Evolutionary conservation across 35 echinoderm and acorn worm genomes (phyloP).

Genomic region (Strongylocentrotus purpuratus): DNA sequence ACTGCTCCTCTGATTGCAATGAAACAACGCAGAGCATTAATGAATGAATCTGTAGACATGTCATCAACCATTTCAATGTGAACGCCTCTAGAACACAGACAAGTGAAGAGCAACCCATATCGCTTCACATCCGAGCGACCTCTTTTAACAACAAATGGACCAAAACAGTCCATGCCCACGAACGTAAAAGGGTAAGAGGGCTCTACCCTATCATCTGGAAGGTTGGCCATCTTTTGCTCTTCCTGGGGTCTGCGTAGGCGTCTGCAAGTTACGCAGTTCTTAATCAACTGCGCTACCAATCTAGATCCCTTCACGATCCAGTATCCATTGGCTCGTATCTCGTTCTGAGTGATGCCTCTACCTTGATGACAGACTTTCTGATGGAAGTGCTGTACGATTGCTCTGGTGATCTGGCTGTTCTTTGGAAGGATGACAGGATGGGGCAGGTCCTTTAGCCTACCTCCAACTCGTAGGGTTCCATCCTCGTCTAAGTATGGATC

Average conservation of each 20-base stretch:
- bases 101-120: slow-evolving; percentile 73
- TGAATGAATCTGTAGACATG: slow-evolving; percentile 69
- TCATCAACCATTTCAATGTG: slow-evolving; percentile 68
- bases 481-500: slow-evolving; percentile 64
- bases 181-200: slow-evolving; percentile 62
- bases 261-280: slow-evolving; percentile 36
- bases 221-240: slow-evolving; percentile 77
- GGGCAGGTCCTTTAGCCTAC: slow-evolving; percentile 29
- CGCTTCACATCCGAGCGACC: slow-evolving; percentile 64
- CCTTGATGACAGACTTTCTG: slow-evolving; percentile 62
- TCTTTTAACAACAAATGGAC: slow-evolving; percentile 63
- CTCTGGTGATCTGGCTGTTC: slow-evolving; percentile 48
- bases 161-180: slow-evolving; percentile 76
- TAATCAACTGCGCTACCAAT: not conserved
- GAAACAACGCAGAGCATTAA: slow-evolving; percentile 63
- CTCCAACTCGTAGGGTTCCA: slow-evolving; percentile 60
- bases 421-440: slow-evolving; percentile 60
- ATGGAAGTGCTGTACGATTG: slow-evolving; percentile 63
- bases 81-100: slow-evolving; percentile 61
- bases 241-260: slow-evolving; percentile 45
- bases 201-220: slow-evolving; percentile 68
- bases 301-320: slow-evolving; percentile 57
- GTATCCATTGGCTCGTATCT: slow-evolving; percentile 61
- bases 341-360: slow-evolving; percentile 60
- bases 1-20: slow-evolving; percentile 60